These are phyloP conservation scores for Pseudopipra pipra DNA, from an alignment of 2,113 vertebrate species.

Conservation along the genomic window DNA sequence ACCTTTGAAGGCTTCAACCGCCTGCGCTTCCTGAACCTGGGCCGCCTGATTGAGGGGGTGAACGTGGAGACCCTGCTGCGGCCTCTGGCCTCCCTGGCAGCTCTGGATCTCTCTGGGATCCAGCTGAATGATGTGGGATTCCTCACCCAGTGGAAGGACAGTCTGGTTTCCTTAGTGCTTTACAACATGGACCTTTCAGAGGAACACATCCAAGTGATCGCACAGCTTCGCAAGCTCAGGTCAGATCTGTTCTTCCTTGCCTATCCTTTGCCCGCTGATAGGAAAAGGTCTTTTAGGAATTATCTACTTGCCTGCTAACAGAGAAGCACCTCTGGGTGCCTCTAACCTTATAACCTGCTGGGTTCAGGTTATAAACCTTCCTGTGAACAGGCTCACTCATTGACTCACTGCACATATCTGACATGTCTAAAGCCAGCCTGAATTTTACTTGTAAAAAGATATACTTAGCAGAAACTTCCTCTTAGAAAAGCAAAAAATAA, in stretches of 20 bases:
- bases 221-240: slow-evolving; percentile 90
- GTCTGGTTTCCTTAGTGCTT: slow-evolving; percentile 90
- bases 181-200: slow-evolving; percentile 97
- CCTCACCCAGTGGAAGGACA: slow-evolving; percentile 92
- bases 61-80: slow-evolving; percentile 86
- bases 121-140: slow-evolving; percentile 86
- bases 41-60: slow-evolving; percentile 84
- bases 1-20: slow-evolving; percentile 92
- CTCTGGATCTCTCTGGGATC: slow-evolving; percentile 89
- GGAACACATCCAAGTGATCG: slow-evolving; percentile 85
- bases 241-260: slow-evolving; percentile 49
- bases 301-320: background rate
- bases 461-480: background rate
- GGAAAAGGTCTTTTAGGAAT: background rate
- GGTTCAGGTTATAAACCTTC: background rate
- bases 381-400: background rate
- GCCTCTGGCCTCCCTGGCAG: slow-evolving; percentile 84
- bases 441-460: background rate
- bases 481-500: background rate
- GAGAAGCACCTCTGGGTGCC: background rate
- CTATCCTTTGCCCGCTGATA: background rate
- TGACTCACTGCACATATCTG: background rate
- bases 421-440: background rate
- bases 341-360: background rate
- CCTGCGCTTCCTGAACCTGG: slow-evolving; percentile 90